Conservation (phyloP, 2,113 vertebrate genomes). For the Phylloscopus whistleri region DNA sequence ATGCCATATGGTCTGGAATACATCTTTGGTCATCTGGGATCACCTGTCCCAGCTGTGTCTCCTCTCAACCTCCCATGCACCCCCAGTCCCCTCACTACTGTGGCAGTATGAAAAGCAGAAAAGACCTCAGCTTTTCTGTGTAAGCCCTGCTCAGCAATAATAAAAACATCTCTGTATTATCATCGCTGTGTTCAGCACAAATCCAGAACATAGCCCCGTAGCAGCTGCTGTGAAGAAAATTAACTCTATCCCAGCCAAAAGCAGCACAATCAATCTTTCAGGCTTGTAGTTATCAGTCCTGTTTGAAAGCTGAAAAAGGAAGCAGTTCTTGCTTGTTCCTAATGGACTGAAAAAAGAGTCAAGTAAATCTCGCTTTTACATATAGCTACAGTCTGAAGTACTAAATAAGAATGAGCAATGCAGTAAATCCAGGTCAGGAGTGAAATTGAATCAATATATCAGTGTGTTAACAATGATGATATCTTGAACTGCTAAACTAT, state of each 20-base stretch:
- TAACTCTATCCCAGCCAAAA: not conserved
- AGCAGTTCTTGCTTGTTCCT: not conserved
- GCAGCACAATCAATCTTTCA: not conserved
- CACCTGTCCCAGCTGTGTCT: not conserved
- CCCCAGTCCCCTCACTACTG: not conserved
- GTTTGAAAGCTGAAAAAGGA: not conserved
- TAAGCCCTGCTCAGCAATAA: not conserved
- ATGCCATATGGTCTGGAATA: not conserved
- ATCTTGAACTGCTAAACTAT: conserved; percentile 43
- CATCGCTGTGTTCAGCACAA: not conserved
- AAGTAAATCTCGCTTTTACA: not conserved
- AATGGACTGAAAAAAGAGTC: not conserved
- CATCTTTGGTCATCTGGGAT: not conserved
- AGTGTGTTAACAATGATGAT: conserved; percentile 32
- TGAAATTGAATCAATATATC: conserved; percentile 15
- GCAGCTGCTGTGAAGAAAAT: not conserved
- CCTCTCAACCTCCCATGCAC: not conserved
- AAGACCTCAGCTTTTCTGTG: not conserved
- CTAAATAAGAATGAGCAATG: conserved; percentile 17
- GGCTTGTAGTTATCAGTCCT: not conserved
- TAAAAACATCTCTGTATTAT: not conserved
- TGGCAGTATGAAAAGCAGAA: not conserved
- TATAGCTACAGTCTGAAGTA: not conserved
- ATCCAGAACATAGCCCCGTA: not conserved
- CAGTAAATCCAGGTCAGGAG: conserved; percentile 50